Conservation (phyloP, 2,113 vertebrate species). For the Plecturocebus donacophilus region DNA sequence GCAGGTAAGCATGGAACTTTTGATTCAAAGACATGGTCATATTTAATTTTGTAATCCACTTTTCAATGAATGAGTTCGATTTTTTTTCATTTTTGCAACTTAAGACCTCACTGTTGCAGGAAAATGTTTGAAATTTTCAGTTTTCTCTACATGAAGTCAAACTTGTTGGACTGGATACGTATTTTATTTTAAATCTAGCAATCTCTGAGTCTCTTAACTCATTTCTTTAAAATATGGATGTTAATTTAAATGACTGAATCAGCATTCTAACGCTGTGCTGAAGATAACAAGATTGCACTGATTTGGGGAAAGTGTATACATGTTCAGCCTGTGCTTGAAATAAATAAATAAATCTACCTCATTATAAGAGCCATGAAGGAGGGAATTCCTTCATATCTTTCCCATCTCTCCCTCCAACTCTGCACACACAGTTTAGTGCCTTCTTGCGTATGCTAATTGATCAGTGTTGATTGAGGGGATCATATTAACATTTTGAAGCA, state of each 20-base stretch:
- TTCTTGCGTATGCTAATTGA: not conserved
- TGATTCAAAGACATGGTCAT: not conserved
- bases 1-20: constrained; percentile 59
- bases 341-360: not conserved
- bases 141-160: not conserved
- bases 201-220: not conserved
- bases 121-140: not conserved
- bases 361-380: not conserved
- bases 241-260: not conserved
- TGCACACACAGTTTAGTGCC: not conserved
- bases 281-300: not conserved
- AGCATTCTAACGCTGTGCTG: not conserved
- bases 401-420: not conserved
- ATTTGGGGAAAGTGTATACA: not conserved
- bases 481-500: not conserved
- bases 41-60: not conserved
- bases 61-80: not conserved
- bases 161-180: not conserved
- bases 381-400: not conserved
- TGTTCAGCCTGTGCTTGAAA: not conserved
- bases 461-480: not conserved
- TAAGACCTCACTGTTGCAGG: not conserved
- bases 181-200: not conserved
- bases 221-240: not conserved
- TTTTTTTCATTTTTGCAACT: not conserved